Evolutionary conservation across 2,113 vertebrate genomes (phyloP), one percentile per base, ranked within the genome.

Genomic region (Chaenogobius annularis): DNA sequence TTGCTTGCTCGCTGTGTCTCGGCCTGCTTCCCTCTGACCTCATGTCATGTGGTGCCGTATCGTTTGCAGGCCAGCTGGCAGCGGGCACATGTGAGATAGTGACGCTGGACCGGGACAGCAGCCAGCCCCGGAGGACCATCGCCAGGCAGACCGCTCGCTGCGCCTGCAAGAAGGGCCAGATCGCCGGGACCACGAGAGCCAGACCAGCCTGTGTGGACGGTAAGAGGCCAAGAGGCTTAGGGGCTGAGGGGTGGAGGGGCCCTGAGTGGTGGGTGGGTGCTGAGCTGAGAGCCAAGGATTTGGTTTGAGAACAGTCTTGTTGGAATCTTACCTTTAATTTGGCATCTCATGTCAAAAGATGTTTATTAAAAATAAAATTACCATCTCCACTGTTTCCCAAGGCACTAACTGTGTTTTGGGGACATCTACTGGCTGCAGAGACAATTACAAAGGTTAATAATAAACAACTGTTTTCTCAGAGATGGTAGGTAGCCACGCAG

Each of bases 141-240:
- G 97, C 98, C 83, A 95, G 97, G 89, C 98, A 99, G 94, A 99
- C 98, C 5, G 98, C 98, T 71, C 96, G 98, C 93, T 99, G 98
- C 20, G 98, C 98, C 44, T 99, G 98, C 93, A 97, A 96, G 90
- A 99, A 97, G 92, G 98, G 98, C 87, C 98, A 99, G 94, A 99
- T 99, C 84, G 98, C 98, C 1, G 98, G 98, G 78, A 99, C 98
- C 77, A 99, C 96, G 75, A 95, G 97, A 93, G 97, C 98, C 76
- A 95, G 96, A 92, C 98, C 98, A 52, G 97, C 98, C 77, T 99
- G 98, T 70, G 98, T 99, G 87, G 97, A 99, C 75, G 96, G 97
- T 99, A 96, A 96, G 96, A 88, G 58, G 50, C 15, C 15, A n/a
- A 11, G 52, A 10, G 1, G 20, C 12, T 11, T 20, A 56, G 20